These are phyloP conservation scores for Aleiodes sp. DNA, from an alignment of 1,140 invertebrate species.

Conservation along the genomic window DNA sequence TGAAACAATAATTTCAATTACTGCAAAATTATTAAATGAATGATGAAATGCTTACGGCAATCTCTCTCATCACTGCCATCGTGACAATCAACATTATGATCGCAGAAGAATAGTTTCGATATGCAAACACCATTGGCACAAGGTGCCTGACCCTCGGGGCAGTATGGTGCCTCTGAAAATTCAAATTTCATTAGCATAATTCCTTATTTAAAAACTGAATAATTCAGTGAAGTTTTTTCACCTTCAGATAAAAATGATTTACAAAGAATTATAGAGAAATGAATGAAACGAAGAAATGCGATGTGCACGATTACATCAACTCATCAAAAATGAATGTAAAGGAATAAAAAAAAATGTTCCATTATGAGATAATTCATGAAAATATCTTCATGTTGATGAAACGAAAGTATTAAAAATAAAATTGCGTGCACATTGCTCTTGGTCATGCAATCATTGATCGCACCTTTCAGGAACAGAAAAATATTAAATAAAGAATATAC, in stretches of 20 bases:
- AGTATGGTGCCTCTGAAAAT: conserved; percentile 45
- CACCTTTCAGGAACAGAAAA: conserved; percentile 12
- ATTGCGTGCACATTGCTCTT: conserved; percentile 47
- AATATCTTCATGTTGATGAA: too few species aligned
- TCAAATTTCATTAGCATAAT: background rate
- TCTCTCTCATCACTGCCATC: conserved; percentile 77
- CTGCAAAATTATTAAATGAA: background rate
- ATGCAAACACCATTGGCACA: conserved; percentile 73
- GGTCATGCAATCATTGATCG: conserved; percentile 44
- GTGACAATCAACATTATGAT: conserved; percentile 72
- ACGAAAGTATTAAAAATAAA: conserved; percentile 20
- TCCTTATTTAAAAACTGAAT: background rate
- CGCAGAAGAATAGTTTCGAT: conserved; percentile 66
- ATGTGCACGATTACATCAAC: too few species aligned
- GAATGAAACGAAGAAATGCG: too few species aligned
- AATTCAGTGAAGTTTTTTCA: too few species aligned
- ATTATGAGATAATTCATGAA: too few species aligned
- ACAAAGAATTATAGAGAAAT: too few species aligned
- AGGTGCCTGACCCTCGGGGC: conserved; percentile 65
- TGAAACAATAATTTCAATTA: background rate
- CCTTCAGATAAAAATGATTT: too few species aligned
- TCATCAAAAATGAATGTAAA: too few species aligned
- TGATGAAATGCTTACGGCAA: conserved; percentile 70
- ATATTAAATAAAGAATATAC: background rate
- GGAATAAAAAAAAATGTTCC: too few species aligned